Evolutionary conservation across 2,113 vertebrate genomes (phyloP), one percentile per base, ranked within the genome.

Genomic region (Pollimyrus isidori): DNA sequence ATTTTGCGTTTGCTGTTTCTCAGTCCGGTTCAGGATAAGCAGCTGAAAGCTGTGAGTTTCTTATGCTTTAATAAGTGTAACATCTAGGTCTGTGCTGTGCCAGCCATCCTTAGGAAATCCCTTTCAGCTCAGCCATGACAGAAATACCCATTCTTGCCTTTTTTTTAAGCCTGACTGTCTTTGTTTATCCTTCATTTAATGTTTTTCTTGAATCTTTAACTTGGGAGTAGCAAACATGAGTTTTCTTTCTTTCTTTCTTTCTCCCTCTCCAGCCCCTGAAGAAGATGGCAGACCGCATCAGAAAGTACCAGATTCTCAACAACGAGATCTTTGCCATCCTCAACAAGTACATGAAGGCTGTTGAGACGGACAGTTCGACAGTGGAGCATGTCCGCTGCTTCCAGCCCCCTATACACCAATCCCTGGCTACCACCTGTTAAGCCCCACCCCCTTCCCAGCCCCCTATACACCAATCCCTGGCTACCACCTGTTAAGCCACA

Each of bases 261-360:
- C 49, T 90, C 69, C 89, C 35, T 93, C 48, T 42, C 42, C 49
- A 99, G 98, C 98, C 98, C 80, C 95, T 99, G 94, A 99, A 99
- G 96, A 99, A 99, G 94, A 99, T 99, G 98, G 98, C 98, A 0
- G 98, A 99, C 94, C 96, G 98, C 93, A 99, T 99, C 93, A 96
- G 98, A 94, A 99, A 99, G 95, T 99, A 99, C 89, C 98, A 99
- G 95, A 99, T 99, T 94, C 95, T 99, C 92, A 99, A 99, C 96
- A 99, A 99, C 0, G 98, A 99, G 95, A 97, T 99, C 88, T 99
- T 99, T 88, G 98, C 98, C 93, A 99, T 99, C 94, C 96, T 99
- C 90, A 99, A 99, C 96, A 99, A 99, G 94, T 99, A 99, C 95
- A 99, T 99, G 97, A 99, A 99, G 94, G 98, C 98, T 0, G 98